Conservation (phyloP, 2,113 vertebrate species). For the Sinocyclocheilus rhinocerous region DNA sequence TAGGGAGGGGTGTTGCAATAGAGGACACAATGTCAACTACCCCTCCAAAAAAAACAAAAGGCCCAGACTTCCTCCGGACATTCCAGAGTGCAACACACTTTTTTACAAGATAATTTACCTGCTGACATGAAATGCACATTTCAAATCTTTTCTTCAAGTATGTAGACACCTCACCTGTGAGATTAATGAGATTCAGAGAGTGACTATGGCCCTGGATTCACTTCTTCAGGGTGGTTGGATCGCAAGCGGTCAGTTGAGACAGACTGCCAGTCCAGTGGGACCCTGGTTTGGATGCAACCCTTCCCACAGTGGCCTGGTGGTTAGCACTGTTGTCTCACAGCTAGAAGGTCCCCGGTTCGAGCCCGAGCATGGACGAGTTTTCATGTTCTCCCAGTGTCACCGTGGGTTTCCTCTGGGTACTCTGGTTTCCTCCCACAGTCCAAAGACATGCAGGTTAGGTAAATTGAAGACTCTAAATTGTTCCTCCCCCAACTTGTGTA, state of each 20-base stretch:
- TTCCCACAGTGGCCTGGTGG: no score
- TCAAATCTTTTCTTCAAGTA: slow-evolving; percentile 38
- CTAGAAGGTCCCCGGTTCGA: no score
- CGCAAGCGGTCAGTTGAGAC: background rate
- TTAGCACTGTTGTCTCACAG: no score
- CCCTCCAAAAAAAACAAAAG: slow-evolving; percentile 20
- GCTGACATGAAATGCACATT: background rate
- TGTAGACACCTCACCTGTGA: background rate
- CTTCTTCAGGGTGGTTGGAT: background rate
- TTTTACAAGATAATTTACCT: slow-evolving; percentile 47
- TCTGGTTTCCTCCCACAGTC: no score
- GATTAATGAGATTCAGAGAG: background rate
- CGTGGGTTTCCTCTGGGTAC: no score
- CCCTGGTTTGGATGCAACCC: background rate
- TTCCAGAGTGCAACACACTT: slow-evolving; percentile 41
- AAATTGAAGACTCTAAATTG: no score
- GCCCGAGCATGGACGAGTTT: no score
- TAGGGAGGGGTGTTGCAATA: slow-evolving; percentile 7
- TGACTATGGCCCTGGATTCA: background rate
- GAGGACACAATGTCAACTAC: slow-evolving; percentile 5
- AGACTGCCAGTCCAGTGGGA: background rate
- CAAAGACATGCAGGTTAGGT: no score
- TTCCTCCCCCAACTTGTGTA: no score
- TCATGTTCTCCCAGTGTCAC: no score
- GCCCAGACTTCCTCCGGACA: slow-evolving; percentile 12